Evolutionary conservation across 2,113 vertebrate species (phyloP), one percentile per base, ranked within the genome.

Genomic region (Bolborhynchus lineola): DNA sequence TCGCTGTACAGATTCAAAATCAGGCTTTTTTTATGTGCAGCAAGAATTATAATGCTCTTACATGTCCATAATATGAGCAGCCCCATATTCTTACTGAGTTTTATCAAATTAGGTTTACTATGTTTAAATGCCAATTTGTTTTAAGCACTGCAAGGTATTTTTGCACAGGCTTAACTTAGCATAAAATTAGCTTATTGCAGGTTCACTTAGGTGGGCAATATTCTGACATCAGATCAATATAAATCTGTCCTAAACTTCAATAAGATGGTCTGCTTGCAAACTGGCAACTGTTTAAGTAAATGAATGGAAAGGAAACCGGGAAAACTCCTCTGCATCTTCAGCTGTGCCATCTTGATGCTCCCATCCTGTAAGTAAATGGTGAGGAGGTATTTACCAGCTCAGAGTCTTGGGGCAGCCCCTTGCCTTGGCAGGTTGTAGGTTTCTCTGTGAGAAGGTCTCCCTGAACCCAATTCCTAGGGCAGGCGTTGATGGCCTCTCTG

Each of bases 121-220:
- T 88, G 62, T 85, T 94, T 95, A 92, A 92, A 91, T 62, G 62
- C 37, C 95, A 94, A 46, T 93, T 95, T 71, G 76, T 71, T 92
- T 92, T 92, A 93, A 92, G 72, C n/a, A 72, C 35, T 49, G 72
- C 88, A 89, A 72, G 81, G 64, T 26, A 42, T 89, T 91, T 93
- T 78, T 83, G 44, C 92, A 88, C 82, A 72, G 39, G 44, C 41
- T 93, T 96, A 96, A 95, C 83, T 91, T 84, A 65, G 83, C 95
- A 96, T 93, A 93, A 91, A 95, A 96, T 92, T 89, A 96, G 88
- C 83, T 92, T 93, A 93, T 84, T 88, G 86, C 80, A 76, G 93
- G 96, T 87, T 96, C 92, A 82, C 95, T 86, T 84, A 84, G 77
- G 13, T 91, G 86, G 72, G 76, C 83, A 76, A 79, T 33, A 47